Evolutionary conservation across 2,888 invertebrate genomes (phyloP).

Genomic region (Lasius fuliginosus): DNA sequence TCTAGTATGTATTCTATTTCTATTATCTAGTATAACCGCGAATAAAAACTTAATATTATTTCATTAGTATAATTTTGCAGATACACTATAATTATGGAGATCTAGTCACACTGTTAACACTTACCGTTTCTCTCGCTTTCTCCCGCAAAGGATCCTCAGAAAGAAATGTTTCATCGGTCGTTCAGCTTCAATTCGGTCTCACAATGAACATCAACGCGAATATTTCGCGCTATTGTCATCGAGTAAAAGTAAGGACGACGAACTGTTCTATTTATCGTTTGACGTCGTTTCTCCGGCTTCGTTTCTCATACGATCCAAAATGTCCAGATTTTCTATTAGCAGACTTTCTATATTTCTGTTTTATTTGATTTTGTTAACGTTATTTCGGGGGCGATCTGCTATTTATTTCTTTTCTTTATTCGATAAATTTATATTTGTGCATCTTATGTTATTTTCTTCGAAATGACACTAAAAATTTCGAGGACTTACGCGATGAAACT

Average conservation of each 20-base stretch:
- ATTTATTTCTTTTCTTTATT: background rate
- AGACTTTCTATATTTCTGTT: background rate
- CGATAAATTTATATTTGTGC: background rate
- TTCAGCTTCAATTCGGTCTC: constrained; percentile 79
- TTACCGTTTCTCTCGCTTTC: constrained; percentile 79
- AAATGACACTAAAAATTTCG: background rate
- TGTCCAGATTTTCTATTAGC: background rate
- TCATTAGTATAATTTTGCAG: constrained; percentile 38
- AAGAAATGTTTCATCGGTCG: constrained; percentile 79
- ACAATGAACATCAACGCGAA: constrained; percentile 70
- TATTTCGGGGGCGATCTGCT: background rate
- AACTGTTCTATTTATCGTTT: background rate
- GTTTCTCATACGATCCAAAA: background rate
- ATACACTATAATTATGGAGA: constrained; percentile 25
- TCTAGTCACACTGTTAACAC: constrained; percentile 40
- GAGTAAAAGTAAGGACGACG: background rate
- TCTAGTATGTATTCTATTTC: background rate
- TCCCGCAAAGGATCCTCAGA: constrained; percentile 80
- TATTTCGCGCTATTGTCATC: constrained; percentile 1
- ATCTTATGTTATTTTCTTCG: background rate
- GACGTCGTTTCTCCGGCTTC: background rate
- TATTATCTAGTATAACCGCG: background rate
- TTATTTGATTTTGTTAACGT: background rate
- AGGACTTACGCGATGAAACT: background rate
- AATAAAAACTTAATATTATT: background rate